These are phyloP conservation scores for Gallirallus australis DNA, from an alignment of 2,797 vertebrate species.

Conservation along the genomic window DNA sequence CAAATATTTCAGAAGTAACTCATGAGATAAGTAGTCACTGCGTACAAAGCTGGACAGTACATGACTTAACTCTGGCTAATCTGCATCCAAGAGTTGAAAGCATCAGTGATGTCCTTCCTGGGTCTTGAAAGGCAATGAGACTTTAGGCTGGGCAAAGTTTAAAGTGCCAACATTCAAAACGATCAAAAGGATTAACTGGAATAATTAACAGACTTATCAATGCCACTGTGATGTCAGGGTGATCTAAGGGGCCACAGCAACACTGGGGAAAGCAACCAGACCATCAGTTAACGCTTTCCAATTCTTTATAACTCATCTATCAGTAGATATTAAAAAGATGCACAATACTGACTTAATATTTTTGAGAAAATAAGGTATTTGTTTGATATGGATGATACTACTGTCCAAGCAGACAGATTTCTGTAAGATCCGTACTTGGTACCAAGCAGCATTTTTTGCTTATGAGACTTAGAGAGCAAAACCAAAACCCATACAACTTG, in stretches of 20 bases:
- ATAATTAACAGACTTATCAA: background rate
- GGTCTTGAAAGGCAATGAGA: background rate
- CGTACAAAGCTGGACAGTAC: rapidly evolving
- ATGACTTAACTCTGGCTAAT: background rate
- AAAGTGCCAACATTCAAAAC: background rate
- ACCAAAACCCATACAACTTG: background rate
- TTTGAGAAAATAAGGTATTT: background rate
- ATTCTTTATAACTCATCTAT: background rate
- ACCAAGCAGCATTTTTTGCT: background rate
- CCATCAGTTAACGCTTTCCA: background rate
- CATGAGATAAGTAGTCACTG: background rate
- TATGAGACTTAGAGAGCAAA: background rate
- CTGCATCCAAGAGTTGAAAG: background rate
- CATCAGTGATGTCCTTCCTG: background rate
- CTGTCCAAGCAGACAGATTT: background rate
- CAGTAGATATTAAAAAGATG: background rate
- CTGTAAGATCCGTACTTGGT: background rate
- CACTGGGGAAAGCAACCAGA: background rate
- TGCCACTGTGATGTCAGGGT: background rate
- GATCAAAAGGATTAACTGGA: background rate
- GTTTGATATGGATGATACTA: background rate
- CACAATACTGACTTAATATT: background rate
- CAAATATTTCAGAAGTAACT: background rate
- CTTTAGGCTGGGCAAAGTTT: background rate
- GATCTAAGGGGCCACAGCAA: background rate